Conservation (phyloP, 2,888 invertebrate species). For the Protophormia terraenovae region DNA sequence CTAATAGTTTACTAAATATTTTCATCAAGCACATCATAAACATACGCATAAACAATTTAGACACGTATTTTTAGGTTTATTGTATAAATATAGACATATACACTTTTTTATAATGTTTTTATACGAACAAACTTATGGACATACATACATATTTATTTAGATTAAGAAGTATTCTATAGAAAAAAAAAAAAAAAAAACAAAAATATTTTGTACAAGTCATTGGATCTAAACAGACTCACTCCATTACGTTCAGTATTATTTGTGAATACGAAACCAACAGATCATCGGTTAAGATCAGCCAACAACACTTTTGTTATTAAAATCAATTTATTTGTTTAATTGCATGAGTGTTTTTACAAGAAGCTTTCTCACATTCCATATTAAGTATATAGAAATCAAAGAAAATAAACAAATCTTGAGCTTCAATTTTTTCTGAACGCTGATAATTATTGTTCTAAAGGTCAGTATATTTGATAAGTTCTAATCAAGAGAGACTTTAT, state of each 20-base stretch:
- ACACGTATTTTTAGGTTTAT: no score
- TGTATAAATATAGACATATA: no score
- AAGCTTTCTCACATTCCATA: not conserved
- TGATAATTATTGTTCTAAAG: not conserved
- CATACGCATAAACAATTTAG: no score
- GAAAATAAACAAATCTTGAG: not conserved
- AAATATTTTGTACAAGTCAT: no score
- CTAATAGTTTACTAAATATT: no score
- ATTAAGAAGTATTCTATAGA: no score
- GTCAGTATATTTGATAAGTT: constrained; percentile 7
- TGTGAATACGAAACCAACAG: not conserved
- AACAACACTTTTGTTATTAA: not conserved
- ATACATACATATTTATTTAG: no score
- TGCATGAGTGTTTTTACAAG: not conserved
- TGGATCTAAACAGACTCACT: not conserved
- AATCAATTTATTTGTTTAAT: not conserved
- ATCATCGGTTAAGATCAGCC: not conserved
- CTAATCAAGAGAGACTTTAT: not conserved
- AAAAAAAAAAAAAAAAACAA: no score
- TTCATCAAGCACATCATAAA: no score
- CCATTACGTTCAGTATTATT: not conserved
- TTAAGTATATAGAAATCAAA: not conserved
- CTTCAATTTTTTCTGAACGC: not conserved
- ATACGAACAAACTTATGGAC: no score
- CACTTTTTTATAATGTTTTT: no score